Conservation (phyloP, 2,888 invertebrate genomes). For the Pseudolycoriella hygida region DNA sequence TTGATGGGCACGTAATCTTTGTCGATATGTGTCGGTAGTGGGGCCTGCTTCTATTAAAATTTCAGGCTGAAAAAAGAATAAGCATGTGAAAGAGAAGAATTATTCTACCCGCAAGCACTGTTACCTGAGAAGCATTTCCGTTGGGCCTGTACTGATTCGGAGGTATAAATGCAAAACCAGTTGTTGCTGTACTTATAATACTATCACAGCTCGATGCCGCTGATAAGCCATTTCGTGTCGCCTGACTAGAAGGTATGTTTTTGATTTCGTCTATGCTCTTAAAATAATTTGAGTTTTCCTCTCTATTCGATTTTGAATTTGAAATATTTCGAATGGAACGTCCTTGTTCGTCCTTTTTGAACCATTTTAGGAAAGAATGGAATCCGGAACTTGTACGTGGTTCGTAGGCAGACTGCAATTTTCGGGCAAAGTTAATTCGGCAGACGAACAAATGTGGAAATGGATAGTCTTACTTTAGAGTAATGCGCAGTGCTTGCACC, state of each 20-base stretch:
- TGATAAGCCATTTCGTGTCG: background rate
- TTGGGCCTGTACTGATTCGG: slow-evolving; percentile 33
- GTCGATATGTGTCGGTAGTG: slow-evolving; percentile 44
- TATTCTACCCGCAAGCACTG: too few species aligned
- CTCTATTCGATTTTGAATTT: slow-evolving; percentile 12
- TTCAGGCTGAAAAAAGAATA: slow-evolving; percentile 17
- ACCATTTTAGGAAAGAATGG: slow-evolving; percentile 54
- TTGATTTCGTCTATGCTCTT: slow-evolving; percentile 14
- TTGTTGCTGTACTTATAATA: slow-evolving; percentile 51
- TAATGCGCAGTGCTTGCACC: slow-evolving; percentile 12
- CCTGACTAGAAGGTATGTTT: background rate
- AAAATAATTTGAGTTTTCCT: slow-evolving; percentile 6
- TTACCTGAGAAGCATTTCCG: slow-evolving; percentile 10
- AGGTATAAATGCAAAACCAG: slow-evolving; percentile 50
- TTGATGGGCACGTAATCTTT: slow-evolving; percentile 40
- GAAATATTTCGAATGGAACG: slow-evolving; percentile 7
- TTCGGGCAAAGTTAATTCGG: background rate
- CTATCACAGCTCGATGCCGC: slow-evolving; percentile 38
- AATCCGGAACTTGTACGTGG: slow-evolving; percentile 31
- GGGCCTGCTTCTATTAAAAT: slow-evolving; percentile 34
- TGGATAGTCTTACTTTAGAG: slow-evolving; percentile 7
- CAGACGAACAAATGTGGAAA: background rate
- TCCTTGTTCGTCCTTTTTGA: slow-evolving; percentile 36
- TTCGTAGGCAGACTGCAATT: slow-evolving; percentile 5
- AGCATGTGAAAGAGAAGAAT: too few species aligned